Base-by-base conservation (phyloP, 2,888 invertebrate genomes). In the Trachelus iudaicus region DNA sequence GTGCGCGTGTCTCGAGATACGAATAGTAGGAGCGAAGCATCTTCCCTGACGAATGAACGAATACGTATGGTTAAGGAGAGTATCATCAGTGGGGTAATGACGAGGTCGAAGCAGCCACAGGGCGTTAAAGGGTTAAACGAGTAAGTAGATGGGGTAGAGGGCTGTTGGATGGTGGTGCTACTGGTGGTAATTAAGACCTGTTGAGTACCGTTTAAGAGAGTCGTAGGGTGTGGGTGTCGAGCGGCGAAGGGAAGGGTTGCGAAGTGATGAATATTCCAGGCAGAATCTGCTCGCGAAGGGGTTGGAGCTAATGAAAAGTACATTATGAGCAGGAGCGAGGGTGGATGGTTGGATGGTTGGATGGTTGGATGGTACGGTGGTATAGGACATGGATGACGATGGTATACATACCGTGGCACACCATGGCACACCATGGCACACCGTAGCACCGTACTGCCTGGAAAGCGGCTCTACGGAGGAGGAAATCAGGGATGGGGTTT, bases 281-380 rank as follows among this genome's bases (percentile, higher is more conserved):
- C 83, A 85, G 85, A 88, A 88, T 88, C 84, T 77, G 69, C 69
- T 76, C 76, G 75, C 78, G 84, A 86, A 87, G 86, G 83, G 87
- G 86, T 86, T 87, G 83, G 83, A 80, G 89, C 87, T 90, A 90
- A 90, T 90, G 90, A 90, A 90, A 90, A 89, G 90, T 89, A 90
- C 89, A 90, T 90, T 90, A 90, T 86, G 87, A 86, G 83, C 82
- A 79, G 80, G 76, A 74, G 76, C 82, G 82, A 81, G 76, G 84
- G 79, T 79, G 80, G 75, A 34, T 34, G 9, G 11, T 9, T 34
- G 34, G 34, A 34, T 34, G 77, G 78, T 76, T 79, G 80, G 75
- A 34, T 34, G 9, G 11, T 9, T 76, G 82, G 79, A 79, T 23
- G 76, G 56, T 71, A 77, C 73, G 79, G 81, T 80, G 85, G 83